Percentiles rank a stretch among this genome's conserved stretches.
Evolutionary conservation across 37 sponge, comb jelly and placozoan genomes (phyloP).

Genomic region (Beroe ovata): DNA sequence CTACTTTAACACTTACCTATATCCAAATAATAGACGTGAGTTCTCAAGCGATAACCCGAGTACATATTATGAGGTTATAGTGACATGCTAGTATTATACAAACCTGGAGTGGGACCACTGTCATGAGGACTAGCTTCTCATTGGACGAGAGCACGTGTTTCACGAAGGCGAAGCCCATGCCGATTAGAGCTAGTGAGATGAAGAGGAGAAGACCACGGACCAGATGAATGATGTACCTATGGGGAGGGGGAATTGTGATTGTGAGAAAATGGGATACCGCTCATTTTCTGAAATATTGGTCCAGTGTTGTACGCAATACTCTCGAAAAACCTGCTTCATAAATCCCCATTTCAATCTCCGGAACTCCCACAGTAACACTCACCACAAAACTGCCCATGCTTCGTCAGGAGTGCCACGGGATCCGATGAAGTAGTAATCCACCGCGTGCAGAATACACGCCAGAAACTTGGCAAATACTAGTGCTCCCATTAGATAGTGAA

Average conservation of each 20-base stretch:
- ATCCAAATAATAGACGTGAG: too few species aligned
- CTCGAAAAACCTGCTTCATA: too few species aligned
- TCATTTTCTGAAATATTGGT: too few species aligned
- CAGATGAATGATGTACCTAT: slow-evolving; percentile 56
- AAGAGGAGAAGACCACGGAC: slow-evolving; percentile 41
- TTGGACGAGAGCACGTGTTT: slow-evolving; percentile 62
- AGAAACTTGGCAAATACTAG: slow-evolving; percentile 55
- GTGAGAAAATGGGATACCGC: too few species aligned
- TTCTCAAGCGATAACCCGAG: too few species aligned
- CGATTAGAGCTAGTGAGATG: slow-evolving; percentile 55
- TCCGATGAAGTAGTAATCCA: slow-evolving; percentile 46
- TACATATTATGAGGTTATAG: too few species aligned
- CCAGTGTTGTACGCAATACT: too few species aligned
- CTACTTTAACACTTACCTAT: too few species aligned
- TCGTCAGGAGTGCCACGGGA: slow-evolving; percentile 13
- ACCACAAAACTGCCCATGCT: slow-evolving; percentile 49
- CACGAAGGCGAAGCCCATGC: slow-evolving; percentile 58
- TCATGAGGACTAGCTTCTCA: slow-evolving; percentile 46
- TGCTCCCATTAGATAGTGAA: slow-evolving; percentile 52
- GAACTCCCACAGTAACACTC: too few species aligned
- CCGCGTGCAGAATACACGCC: slow-evolving; percentile 35
- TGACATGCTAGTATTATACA: too few species aligned
- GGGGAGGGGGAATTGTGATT: too few species aligned
- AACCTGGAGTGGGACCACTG: slow-evolving; percentile 62
- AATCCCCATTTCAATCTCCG: too few species aligned